Conservation (phyloP, 2,888 invertebrate genomes). For the Notodonta dromedarius region DNA sequence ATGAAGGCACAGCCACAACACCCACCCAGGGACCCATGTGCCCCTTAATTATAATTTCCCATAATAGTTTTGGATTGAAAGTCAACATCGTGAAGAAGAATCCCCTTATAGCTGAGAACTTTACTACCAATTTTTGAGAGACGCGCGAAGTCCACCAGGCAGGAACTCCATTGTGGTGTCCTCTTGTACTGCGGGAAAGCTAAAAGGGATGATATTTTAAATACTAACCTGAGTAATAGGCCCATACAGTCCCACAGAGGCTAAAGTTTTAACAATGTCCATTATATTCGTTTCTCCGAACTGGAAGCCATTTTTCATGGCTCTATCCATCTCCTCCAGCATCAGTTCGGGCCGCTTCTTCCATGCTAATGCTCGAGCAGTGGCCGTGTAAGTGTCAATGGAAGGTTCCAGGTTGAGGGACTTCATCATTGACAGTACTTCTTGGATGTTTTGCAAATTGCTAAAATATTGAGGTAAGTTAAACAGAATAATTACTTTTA, state of each 20-base stretch:
- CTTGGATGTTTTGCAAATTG: constrained; percentile 68
- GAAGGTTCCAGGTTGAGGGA: constrained; percentile 78
- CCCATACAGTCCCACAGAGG: constrained; percentile 49
- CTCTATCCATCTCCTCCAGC: constrained; percentile 61
- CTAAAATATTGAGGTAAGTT: constrained; percentile 40
- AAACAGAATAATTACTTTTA: too few species aligned
- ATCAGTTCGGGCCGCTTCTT: constrained; percentile 64
- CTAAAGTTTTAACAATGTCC: constrained; percentile 74
- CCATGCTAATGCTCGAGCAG: constrained; percentile 78
- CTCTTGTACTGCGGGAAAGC: too few species aligned
- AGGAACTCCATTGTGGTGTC: too few species aligned
- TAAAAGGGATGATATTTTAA: neutral
- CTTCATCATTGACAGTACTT: constrained; percentile 84
- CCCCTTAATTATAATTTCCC: too few species aligned
- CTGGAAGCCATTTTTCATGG: constrained; percentile 49
- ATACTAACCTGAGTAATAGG: constrained; percentile 59
- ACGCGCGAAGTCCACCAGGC: too few species aligned
- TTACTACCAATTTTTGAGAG: too few species aligned
- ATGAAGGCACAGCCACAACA: too few species aligned
- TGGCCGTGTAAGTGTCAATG: constrained; percentile 76
- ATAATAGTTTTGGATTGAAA: too few species aligned
- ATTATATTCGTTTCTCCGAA: constrained; percentile 75
- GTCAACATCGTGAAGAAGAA: too few species aligned
- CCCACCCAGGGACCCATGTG: too few species aligned
- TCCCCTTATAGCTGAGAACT: too few species aligned